phyloP scores from a whole-genome alignment of 2,888 invertebrate genomes.

The Eristalis pertinax region DNA sequence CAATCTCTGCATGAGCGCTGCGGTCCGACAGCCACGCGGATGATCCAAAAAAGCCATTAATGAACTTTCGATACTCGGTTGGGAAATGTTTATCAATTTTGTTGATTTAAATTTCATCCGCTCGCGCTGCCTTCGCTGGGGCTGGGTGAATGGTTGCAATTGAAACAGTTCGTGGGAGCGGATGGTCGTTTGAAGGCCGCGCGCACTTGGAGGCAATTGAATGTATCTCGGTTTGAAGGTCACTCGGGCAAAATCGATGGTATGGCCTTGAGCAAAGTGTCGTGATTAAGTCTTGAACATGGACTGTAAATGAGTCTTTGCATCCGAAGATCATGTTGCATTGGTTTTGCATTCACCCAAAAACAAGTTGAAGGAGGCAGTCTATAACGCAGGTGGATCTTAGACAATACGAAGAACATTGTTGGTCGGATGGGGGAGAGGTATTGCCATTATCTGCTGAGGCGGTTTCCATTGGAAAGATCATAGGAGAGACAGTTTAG shows the following conservation, averaged over 20 bases:
- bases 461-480: too few species aligned
- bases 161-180: not conserved
- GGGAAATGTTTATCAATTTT: slow-evolving; percentile 25
- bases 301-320: not conserved
- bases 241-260: not conserved
- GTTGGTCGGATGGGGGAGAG: too few species aligned
- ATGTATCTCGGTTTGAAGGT: not conserved
- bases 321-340: not conserved
- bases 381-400: too few species aligned
- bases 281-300: not conserved
- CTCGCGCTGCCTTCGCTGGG: not conserved
- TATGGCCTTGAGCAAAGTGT: not conserved
- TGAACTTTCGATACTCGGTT: slow-evolving; percentile 22
- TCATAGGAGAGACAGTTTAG: too few species aligned
- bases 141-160: not conserved
- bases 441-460: too few species aligned
- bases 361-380: not conserved
- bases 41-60: slow-evolving; percentile 33
- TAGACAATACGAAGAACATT: too few species aligned
- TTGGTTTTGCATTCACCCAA: not conserved
- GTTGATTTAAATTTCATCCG: slow-evolving; percentile 11
- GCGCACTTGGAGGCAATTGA: not conserved
- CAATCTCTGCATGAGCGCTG: not conserved
- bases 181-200: not conserved
- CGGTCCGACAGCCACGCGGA: too few species aligned